A percentile compares a stretch with the other conserved stretches of the same genome.
Conservation (phyloP, 2,888 invertebrate species). For the Miltochrista miniata region DNA sequence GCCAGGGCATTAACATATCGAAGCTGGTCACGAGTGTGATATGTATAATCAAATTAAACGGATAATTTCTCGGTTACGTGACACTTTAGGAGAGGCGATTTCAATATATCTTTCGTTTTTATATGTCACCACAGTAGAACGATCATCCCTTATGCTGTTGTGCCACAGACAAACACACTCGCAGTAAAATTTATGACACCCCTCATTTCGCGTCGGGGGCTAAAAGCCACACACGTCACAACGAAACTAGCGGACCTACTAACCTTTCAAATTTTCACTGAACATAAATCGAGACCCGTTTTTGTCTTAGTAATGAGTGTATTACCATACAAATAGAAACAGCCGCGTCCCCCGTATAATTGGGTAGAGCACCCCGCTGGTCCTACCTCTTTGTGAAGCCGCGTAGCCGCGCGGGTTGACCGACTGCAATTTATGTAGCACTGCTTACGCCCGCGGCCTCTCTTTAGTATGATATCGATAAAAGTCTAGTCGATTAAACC, state of each 20-base stretch:
- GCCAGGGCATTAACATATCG: too few relatives aligned
- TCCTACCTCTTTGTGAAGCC: conserved; percentile 58
- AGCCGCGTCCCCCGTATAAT: conserved; percentile 68
- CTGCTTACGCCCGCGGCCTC: conserved; percentile 4
- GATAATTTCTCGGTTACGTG: too few relatives aligned
- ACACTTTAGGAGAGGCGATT: too few relatives aligned
- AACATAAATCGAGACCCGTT: conserved; percentile 55
- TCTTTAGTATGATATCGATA: conserved; percentile 3
- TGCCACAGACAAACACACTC: too few relatives aligned
- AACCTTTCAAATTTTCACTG: conserved; percentile 44
- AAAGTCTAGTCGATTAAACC: conserved; percentile 2
- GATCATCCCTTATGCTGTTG: too few relatives aligned
- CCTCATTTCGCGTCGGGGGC: too few relatives aligned
- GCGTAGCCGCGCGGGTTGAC: conserved; percentile 40
- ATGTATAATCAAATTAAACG: too few relatives aligned
- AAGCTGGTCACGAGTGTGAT: too few relatives aligned
- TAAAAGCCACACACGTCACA: conserved; percentile 7
- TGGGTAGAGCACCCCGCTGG: conserved; percentile 76
- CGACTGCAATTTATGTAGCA: conserved; percentile 25
- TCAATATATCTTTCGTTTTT: too few relatives aligned
- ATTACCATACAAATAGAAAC: conserved; percentile 82
- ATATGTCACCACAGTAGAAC: too few relatives aligned
- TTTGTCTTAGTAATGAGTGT: conserved; percentile 77
- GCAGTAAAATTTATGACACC: too few relatives aligned
- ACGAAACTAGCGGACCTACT: conserved; percentile 8